Base-by-base conservation (phyloP, 1,140 invertebrate genomes). In the Anastrepha obliqua region DNA sequence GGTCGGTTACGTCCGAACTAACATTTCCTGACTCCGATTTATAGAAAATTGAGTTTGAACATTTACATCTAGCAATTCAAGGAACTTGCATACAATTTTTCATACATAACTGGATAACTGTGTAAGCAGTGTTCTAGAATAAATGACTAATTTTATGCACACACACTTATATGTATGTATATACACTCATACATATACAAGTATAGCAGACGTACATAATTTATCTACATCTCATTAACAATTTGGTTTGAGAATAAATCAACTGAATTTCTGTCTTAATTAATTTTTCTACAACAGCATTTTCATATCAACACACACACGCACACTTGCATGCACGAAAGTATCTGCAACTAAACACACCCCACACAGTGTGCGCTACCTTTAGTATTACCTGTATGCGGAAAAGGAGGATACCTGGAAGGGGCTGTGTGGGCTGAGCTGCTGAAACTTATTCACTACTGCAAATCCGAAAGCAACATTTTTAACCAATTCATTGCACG, bases 401-500 rank as follows among this genome's bases (percentile, higher is more conserved):
- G 29, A 29, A 0, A 29, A 29, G 29, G 64, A 65, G n/a, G 8
- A 29, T 44, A 42, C 0, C 11, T 11, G 3, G 39, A 70, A 11
- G 2, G 29, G 39, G 42, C 42, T 74, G 5, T 47, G 11, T 44
- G 3, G 17, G 11, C 67, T 42, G 5, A 74, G n/a, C 7, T 15
- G 11, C 42, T 17, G 67, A 5, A 44, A 74, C 42, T 17, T 17
- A 74, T 74, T 74, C 42, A 74, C 42, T 47, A 42, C 39, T 39
- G 67, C 39, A 44, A 11, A 29, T 13, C 60, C 42, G 39, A 9
- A 74, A 74, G 67, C 67, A 74, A 47, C 67, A 15, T 47, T 74
- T 65, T 74, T 44, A 74, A 44, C 67, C 67, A n/a, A 74, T 74
- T 74, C 67, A 74, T 74, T 74, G 67, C 42, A 13, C 42, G 42